Percentiles rank a stretch among this genome's conserved stretches.
These are phyloP conservation scores for Platorchestia sp. DNA, from an alignment of 1,140 invertebrate genomes.

Conservation along the genomic window DNA sequence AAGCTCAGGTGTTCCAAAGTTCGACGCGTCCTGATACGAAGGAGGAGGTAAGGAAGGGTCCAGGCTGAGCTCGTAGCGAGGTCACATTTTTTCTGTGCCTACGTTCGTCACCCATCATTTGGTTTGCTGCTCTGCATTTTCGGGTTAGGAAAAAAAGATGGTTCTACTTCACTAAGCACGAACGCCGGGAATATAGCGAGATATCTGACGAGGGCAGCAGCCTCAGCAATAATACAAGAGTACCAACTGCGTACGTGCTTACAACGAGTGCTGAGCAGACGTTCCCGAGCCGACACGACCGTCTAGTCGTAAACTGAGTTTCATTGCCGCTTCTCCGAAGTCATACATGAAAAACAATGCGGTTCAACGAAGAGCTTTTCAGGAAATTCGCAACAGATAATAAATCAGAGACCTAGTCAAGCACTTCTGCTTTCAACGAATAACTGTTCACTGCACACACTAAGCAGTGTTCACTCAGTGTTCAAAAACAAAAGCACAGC, in stretches of 20 bases:
- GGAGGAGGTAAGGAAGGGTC: background rate
- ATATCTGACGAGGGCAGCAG: conserved; percentile 21
- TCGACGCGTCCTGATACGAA: background rate
- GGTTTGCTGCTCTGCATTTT: conserved; percentile 54
- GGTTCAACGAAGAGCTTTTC: background rate
- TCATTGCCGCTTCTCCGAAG: background rate
- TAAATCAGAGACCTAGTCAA: background rate
- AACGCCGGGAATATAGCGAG: conserved; percentile 3
- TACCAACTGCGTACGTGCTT: background rate
- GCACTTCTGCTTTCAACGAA: background rate
- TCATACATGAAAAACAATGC: background rate
- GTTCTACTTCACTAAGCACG: conserved; percentile 48
- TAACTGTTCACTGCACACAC: too few species aligned
- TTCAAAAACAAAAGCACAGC: background rate
- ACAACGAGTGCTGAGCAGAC: background rate
- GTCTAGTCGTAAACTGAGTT: background rate
- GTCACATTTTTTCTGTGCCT: conserved; percentile 38
- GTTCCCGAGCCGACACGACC: background rate
- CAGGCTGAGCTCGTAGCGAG: conserved; percentile 20
- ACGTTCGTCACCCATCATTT: conserved; percentile 50
- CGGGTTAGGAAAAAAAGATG: background rate
- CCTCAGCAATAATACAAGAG: background rate
- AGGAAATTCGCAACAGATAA: background rate
- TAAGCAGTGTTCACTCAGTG: too few species aligned
- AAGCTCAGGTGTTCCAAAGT: background rate